phyloP scores from a whole-genome alignment of 2,797 vertebrate species.

The Clarias fuscus region DNA sequence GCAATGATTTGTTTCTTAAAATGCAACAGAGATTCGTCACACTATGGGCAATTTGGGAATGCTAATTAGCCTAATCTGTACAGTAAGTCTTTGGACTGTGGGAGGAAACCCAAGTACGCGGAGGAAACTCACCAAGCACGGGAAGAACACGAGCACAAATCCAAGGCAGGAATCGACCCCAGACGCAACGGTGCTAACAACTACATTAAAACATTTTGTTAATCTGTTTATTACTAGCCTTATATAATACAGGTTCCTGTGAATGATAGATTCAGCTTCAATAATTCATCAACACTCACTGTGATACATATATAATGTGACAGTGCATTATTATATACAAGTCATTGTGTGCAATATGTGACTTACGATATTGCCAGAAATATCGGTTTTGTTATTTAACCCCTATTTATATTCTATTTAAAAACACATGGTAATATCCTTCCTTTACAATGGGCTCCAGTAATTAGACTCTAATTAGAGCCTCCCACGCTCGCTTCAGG shows the following conservation, averaged over 20 bases:
- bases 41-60: no score
- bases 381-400: background rate
- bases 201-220: background rate
- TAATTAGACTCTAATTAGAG: slow-evolving; percentile 52
- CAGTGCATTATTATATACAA: background rate
- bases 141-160: no score
- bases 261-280: background rate
- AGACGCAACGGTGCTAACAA: no score
- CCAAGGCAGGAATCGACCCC: no score
- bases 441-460: slow-evolving; percentile 20
- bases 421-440: background rate
- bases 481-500: slow-evolving; percentile 33
- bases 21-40: background rate
- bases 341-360: background rate
- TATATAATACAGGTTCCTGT: background rate
- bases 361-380: background rate
- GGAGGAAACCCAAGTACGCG: no score
- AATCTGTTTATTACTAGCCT: background rate
- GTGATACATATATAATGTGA: no score
- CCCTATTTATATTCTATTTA: background rate
- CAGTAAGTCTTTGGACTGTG: background rate
- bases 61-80: no score
- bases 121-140: no score
- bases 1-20: background rate
- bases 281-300: background rate